Evolutionary conservation across 2,888 invertebrate genomes (phyloP), one percentile per base, ranked within the genome.

Genomic region (Cephonodes hylas): DNA sequence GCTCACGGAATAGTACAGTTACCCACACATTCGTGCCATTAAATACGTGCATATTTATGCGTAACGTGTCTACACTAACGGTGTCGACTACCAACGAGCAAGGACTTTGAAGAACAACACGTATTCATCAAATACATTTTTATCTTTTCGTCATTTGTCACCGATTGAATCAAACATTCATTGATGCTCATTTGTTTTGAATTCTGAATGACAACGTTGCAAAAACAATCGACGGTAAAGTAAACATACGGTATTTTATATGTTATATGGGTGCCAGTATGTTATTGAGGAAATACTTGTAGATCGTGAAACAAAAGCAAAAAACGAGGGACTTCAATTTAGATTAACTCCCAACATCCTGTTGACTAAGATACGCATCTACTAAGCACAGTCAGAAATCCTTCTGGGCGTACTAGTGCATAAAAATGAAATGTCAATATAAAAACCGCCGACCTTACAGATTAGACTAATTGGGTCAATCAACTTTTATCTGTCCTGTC

Each of bases 1-100:
- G 67, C 75, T 72, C 84, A 85, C 86, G 84, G 81, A 76, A 84
- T 74, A 77, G 81, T 88, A 91, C 91, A 88, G 91, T 91, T 91
- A 90, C 74, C 75, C 77, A 80, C 83, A 87, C 85, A 84, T 79
- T 85, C 85, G 84, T 86, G 86, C 84, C 83, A 87, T 84, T 88
- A 86, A 69, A 84, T 85, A 87, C 82, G 82, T 86, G 87, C 85
- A 91, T 90, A 91, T 86, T 89, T 90, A 91, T 91, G 91, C 91
- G 83, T 84, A 81, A 79, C 91, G 84, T 86, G 89, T 85, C 84
- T 85, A 71, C 70, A 72, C 67, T 91, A 91, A 90, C 91, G 91
- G 91, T 85, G 81, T 74, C 71, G 72, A 22, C 63, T 73, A 81
- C 74, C 72, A 73, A 53, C 62, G 73, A 71, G 77, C 74, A 86